phyloP scores from a whole-genome alignment of 2,888 invertebrate genomes.

The Leptura quadrifasciata region DNA sequence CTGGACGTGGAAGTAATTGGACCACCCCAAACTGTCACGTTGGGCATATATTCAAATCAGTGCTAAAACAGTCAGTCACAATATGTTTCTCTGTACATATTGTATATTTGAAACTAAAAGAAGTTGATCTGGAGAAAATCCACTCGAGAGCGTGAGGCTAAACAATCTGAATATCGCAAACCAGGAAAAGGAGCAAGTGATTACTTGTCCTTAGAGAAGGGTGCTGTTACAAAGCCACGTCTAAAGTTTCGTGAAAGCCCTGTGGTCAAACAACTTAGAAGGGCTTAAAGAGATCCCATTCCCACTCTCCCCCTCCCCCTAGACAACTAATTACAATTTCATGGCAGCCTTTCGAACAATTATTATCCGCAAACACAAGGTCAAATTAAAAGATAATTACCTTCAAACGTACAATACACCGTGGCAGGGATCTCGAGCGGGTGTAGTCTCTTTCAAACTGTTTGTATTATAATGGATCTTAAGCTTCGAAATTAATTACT shows the following conservation, averaged over 20 bases:
- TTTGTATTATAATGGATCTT: constrained; percentile 37
- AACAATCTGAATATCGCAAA: not conserved
- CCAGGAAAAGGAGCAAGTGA: not conserved
- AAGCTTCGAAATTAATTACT: constrained; percentile 42
- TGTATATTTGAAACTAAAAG: no score
- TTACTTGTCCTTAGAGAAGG: not conserved
- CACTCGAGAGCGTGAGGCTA: not conserved
- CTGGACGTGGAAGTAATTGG: no score
- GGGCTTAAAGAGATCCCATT: constrained; percentile 32
- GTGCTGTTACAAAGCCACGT: not conserved
- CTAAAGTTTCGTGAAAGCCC: constrained; percentile 31
- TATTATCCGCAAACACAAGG: constrained; percentile 41
- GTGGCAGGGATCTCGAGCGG: not conserved
- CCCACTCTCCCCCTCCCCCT: constrained; percentile 1
- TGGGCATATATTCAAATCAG: no score
- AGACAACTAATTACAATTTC: constrained; percentile 41
- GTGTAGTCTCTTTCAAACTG: constrained; percentile 12
- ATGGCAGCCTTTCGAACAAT: constrained; percentile 35
- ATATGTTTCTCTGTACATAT: no score
- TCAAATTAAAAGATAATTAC: constrained; percentile 42
- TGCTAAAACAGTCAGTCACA: no score
- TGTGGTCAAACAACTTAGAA: constrained; percentile 37
- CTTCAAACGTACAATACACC: constrained; percentile 16
- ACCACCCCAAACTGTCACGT: no score
- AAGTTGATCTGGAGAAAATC: no score